These are phyloP conservation scores for Nezara viridula DNA, from an alignment of 2,888 invertebrate species.

Conservation along the genomic window DNA sequence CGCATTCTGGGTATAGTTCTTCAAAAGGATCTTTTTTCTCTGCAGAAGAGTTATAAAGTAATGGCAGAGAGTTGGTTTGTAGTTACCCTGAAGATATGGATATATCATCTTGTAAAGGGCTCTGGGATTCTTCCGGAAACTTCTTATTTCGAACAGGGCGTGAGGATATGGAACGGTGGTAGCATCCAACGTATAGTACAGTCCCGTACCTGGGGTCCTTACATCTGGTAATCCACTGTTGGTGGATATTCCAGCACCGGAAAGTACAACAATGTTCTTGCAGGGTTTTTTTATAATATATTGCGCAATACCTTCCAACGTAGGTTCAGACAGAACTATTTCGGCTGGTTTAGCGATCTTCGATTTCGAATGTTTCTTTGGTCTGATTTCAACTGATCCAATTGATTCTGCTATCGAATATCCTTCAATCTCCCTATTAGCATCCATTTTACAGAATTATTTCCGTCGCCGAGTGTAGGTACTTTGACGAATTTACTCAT, in stretches of 20 bases:
- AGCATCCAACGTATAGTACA: constrained; percentile 92
- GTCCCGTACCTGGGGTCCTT: constrained; percentile 90
- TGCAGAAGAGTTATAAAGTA: constrained; percentile 89
- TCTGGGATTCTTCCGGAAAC: constrained; percentile 88
- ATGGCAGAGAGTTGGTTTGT: constrained; percentile 87
- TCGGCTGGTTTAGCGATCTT: not conserved
- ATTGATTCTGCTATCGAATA: not conserved
- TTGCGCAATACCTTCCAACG: constrained; percentile 34
- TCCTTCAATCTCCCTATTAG: not conserved
- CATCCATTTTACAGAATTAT: not conserved
- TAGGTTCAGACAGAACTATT: not conserved
- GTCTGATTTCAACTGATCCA: not conserved
- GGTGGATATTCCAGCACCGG: constrained; percentile 97
- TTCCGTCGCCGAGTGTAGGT: not conserved
- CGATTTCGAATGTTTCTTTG: not conserved
- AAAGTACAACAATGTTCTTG: constrained; percentile 91
- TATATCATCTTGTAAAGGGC: constrained; percentile 94
- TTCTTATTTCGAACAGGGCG: constrained; percentile 92
- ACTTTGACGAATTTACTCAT: not conserved
- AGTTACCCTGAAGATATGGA: constrained; percentile 74
- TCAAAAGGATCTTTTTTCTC: constrained; percentile 76
- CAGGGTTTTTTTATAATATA: constrained; percentile 80
- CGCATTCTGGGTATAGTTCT: constrained; percentile 76
- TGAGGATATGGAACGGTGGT: constrained; percentile 91
- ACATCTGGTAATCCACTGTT: constrained; percentile 98